A percentile compares a stretch with the other conserved stretches of the same genome.
These are phyloP conservation scores for Meiosimyza platycephala DNA, from an alignment of 2,888 invertebrate genomes.

Conservation along the genomic window DNA sequence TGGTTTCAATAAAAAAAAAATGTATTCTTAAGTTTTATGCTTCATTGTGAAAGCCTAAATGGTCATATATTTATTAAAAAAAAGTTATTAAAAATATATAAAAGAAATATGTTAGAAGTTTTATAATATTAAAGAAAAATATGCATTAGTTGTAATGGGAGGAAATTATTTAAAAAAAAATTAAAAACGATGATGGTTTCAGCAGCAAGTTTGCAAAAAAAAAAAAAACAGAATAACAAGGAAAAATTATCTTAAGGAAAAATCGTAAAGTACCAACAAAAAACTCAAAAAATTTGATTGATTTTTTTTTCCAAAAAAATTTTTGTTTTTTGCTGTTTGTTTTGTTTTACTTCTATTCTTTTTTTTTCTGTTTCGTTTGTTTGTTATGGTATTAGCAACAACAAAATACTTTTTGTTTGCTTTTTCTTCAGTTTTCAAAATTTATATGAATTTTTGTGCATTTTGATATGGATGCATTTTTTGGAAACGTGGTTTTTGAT, in stretches of 20 bases:
- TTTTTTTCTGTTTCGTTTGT: slow-evolving; percentile 1
- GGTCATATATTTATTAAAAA: slow-evolving; percentile 9
- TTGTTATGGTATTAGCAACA: slow-evolving; percentile 20
- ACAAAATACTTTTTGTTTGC: slow-evolving; percentile 30
- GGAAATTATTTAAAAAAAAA: neutral
- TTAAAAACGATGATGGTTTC: slow-evolving; percentile 1
- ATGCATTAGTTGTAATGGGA: slow-evolving; percentile 16
- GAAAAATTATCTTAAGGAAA: no score
- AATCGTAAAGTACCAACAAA: no score
- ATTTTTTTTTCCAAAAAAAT: no score
- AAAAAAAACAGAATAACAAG: slow-evolving; percentile 42
- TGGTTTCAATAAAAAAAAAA: neutral
- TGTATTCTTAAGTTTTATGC: slow-evolving; percentile 24
- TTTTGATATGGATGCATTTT: slow-evolving; percentile 67
- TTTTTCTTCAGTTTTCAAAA: slow-evolving; percentile 44
- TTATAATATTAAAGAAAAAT: slow-evolving; percentile 39
- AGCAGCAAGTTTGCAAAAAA: slow-evolving; percentile 9
- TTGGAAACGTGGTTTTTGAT: slow-evolving; percentile 67
- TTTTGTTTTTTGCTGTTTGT: neutral
- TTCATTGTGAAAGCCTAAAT: slow-evolving; percentile 19
- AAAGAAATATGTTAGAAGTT: slow-evolving; percentile 7
- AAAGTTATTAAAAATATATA: slow-evolving; percentile 20
- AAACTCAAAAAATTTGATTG: no score
- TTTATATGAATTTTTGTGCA: slow-evolving; percentile 63
- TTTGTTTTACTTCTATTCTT: slow-evolving; percentile 6